Evolutionary conservation across 2,888 invertebrate species (phyloP).

Genomic region (Synergus gifuensis): DNA sequence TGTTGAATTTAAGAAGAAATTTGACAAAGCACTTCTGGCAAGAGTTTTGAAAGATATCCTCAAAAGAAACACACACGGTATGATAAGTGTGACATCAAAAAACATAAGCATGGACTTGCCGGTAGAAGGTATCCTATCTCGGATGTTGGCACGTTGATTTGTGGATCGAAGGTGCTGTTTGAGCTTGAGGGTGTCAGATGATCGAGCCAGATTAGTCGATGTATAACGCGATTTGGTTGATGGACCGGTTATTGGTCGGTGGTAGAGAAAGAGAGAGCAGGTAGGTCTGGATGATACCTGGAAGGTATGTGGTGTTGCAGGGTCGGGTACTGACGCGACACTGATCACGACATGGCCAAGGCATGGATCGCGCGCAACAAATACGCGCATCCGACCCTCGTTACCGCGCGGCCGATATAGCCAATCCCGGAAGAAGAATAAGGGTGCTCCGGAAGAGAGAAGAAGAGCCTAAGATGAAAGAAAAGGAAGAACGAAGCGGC

Average conservation of each 20-base stretch:
- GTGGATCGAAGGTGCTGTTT: constrained; percentile 43
- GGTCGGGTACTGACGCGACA: constrained; percentile 77
- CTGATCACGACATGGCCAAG: constrained; percentile 69
- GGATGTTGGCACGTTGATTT: constrained; percentile 31
- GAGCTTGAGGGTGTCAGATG: constrained; percentile 54
- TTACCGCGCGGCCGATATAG: constrained; percentile 60
- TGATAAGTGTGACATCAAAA: constrained; percentile 7
- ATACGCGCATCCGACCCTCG: constrained; percentile 65
- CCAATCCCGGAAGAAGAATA: constrained; percentile 59
- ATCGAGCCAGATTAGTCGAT: constrained; percentile 53
- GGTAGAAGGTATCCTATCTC: constrained; percentile 33
- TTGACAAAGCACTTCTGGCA: not conserved
- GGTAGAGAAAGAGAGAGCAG: constrained; percentile 60
- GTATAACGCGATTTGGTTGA: constrained; percentile 52
- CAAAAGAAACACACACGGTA: constrained; percentile 3
- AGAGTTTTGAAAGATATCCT: not conserved
- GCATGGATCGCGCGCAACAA: constrained; percentile 62
- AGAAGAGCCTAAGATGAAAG: constrained; percentile 43
- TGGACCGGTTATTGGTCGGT: constrained; percentile 46
- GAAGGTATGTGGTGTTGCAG: constrained; percentile 73
- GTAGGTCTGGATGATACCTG: constrained; percentile 71
- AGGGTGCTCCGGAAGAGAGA: constrained; percentile 47
- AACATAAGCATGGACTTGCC: constrained; percentile 47
- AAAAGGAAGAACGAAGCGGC: constrained; percentile 56
- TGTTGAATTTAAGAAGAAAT: not conserved